Percentiles rank a stretch among this genome's conserved stretches.
Conservation (phyloP, 92 coral and sea anemone species). For the Phenganax subtilis region DNA sequence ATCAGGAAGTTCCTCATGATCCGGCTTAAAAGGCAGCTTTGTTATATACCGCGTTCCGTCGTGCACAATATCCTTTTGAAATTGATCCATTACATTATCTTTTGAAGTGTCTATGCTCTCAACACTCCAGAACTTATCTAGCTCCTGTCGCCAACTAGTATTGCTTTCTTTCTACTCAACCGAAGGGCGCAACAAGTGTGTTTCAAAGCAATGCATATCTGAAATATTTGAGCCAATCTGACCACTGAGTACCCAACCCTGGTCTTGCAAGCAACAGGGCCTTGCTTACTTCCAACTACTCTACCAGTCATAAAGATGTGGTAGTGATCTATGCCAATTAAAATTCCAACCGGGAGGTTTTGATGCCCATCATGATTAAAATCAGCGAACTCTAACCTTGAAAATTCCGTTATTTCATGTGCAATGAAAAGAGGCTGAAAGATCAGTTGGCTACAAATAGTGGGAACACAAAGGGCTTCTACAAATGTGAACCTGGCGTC, state of each 20-base stretch:
- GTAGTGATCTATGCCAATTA: slow-evolving; percentile 11
- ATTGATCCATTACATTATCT: background rate
- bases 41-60: slow-evolving; percentile 12
- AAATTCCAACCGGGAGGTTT: slow-evolving; percentile 9
- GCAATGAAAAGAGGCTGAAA: background rate
- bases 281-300: background rate
- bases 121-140: slow-evolving; percentile 9
- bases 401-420: background rate
- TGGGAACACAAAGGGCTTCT: slow-evolving; percentile 23
- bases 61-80: slow-evolving; percentile 10
- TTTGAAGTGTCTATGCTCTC: background rate
- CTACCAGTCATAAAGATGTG: background rate
- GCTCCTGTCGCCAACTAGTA: background rate
- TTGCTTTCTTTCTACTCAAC: background rate
- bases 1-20: slow-evolving; percentile 5
- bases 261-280: slow-evolving; percentile 1
- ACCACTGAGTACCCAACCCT: slow-evolving; percentile 19
- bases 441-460: slow-evolving; percentile 19
- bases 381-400: slow-evolving; percentile 18
- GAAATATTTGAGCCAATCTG: background rate
- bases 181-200: slow-evolving; percentile 2
- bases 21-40: slow-evolving; percentile 15
- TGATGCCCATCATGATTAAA: background rate
- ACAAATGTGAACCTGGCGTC: background rate
- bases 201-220: slow-evolving; percentile 1